Base-by-base conservation (phyloP, 2,888 invertebrate species). In the Polydrusus cervinus region DNA sequence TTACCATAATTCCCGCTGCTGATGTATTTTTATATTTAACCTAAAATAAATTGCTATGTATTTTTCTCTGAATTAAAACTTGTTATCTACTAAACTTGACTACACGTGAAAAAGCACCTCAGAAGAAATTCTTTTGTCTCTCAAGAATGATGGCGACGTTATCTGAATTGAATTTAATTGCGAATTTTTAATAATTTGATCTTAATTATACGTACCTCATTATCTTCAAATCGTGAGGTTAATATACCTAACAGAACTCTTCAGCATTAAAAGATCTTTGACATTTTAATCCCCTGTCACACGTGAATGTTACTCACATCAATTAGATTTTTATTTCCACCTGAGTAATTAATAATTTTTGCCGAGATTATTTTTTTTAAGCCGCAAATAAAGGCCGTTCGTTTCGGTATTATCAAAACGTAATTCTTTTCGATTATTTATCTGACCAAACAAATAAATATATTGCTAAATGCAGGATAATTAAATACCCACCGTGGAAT, bases 231-330 rank as follows among this genome's bases (percentile, higher is more conserved):
- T 60, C 57, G 38, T 18, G 18, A 60, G 57, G 57, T 60, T 14
- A 60, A 38, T 38, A 60, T 18, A 60, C 57, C 57, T 60, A 60
- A 60, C 57, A 60, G 57, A 60, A 60, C 57, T 38, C 16, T 38
- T 38, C 34, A n/a, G n/a, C 10, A n/a, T 38, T 60, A 10, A 16
- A 45, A 60, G 49, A 47, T 47, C 60, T 60, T 61, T 61, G 70
- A 70, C 61, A 60, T 61, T 49, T 69, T 70, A 70, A 70, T 70
- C 70, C 57, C 57, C 57, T 70, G 43, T 60, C 61, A 61, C 61
- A 45, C 18, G 57, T 7, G 57, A 45, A 57, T 13, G 55, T 68
- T 68, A 38, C 40, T 38, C 68, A n/a, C 68, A 57, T 57, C 40
- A 57, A 68, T 55, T 68, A 68, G 45, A 57, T n/a, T 30, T 30